phyloP scores from a whole-genome alignment of 1,140 invertebrate genomes.

The Drosophila equinoxialis region DNA sequence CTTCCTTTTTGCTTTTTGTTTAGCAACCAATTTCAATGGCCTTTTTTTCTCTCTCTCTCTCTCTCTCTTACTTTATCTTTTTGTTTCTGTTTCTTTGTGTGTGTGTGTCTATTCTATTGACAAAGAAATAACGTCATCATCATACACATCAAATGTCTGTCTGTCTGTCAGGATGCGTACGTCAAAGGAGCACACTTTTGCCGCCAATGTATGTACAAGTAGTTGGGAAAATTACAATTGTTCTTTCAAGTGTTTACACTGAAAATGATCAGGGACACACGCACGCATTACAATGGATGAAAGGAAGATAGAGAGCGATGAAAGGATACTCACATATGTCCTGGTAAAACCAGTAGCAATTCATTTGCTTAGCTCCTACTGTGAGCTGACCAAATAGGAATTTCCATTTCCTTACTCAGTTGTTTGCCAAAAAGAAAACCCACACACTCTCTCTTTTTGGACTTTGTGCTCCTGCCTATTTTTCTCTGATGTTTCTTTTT shows the following conservation, averaged over 20 bases:
- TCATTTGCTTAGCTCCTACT: conserved; percentile 19
- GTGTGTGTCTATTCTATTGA: conserved; percentile 42
- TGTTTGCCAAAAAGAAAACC: conserved; percentile 21
- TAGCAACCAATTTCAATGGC: conserved; percentile 26
- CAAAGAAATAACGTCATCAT: conserved; percentile 72
- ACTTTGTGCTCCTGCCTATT: too few species aligned
- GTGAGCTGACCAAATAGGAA: conserved; percentile 12
- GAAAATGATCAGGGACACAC: conserved; percentile 54
- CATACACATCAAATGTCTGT: conserved; percentile 8
- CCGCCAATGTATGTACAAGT: conserved; percentile 25
- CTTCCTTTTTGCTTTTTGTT: conserved; percentile 31
- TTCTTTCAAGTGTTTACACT: conserved; percentile 66
- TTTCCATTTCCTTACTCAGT: conserved; percentile 1
- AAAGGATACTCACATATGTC: conserved; percentile 32
- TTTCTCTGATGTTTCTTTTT: too few species aligned
- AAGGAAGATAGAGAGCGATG: too few species aligned
- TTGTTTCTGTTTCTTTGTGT: conserved; percentile 19
- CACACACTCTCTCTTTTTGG: background rate
- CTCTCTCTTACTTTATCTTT: conserved; percentile 28
- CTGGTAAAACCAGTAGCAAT: conserved; percentile 26
- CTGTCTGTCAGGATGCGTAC: conserved; percentile 51
- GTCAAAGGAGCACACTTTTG: conserved; percentile 61
- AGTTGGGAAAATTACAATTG: conserved; percentile 72
- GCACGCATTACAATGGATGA: background rate
- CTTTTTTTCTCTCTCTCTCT: background rate